Base-by-base conservation (phyloP, 2,888 invertebrate species). In the Drosophila kuntzei region DNA sequence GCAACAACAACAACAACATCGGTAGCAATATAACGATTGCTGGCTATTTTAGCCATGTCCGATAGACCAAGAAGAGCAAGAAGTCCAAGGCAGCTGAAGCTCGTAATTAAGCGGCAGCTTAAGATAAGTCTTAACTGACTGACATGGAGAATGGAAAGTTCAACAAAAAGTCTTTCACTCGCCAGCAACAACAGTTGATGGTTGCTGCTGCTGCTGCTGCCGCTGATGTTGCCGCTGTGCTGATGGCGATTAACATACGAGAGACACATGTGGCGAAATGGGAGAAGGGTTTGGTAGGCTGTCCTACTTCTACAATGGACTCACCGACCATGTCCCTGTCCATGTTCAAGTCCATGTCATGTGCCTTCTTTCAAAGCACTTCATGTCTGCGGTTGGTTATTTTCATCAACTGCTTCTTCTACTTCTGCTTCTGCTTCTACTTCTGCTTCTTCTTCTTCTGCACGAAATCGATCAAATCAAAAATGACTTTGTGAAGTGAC, bases 391-490 rank as follows among this genome's bases (percentile, higher is more conserved):
- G 61, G 57, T 59, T 50, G 50, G 51, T 65, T 58, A 57, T 12
- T 44, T 22, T 36, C 53, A 16, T 27, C 54, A 32, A n/a, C 41
- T 12, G n/a, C 36, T 39, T 14, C 43, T 32, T 22, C 34, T 58
- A 34, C 66, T 50, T 25, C 53, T 55, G 14, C 53, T 36, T 11
- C 57, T 41, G 39, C 50, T 54, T 32, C 32, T 32, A 6, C 34
- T 47, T 16, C 65, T 50, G 18, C 70, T 44, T 29, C 22, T 53
- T 46, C 43, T 66, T 14, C 64, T 49, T 59, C 70, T 89, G 89
- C 89, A 90, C 89, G 87, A 88, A 90, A 89, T 90, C 90, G 90
- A 89, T 89, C 90, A 89, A 90, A 90, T 90, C 90, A 86, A 86
- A 86, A 88, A 88, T 86, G 86, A 86, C 86, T 88, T 82, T 83